A percentile compares a stretch with the other conserved stretches of the same genome.
Evolutionary conservation across 2,888 invertebrate species (phyloP).

Genomic region (Amaurobius ferox): DNA sequence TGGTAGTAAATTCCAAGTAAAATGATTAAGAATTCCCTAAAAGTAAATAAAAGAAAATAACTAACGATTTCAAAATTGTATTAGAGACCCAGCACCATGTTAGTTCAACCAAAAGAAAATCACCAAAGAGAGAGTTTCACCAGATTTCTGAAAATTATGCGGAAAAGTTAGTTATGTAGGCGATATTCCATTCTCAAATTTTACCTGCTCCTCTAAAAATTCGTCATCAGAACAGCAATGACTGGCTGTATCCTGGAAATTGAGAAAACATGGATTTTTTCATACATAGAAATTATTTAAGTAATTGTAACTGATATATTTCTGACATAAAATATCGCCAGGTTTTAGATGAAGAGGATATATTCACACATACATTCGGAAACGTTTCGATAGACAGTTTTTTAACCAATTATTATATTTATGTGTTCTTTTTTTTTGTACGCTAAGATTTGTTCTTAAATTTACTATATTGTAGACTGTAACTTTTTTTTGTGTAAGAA

Average conservation of each 20-base stretch:
- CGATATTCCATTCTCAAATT: neutral
- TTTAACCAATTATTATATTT: too few relatives aligned
- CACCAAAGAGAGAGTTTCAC: neutral
- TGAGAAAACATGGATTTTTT: neutral
- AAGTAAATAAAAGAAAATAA: neutral
- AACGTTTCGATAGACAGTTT: too few relatives aligned
- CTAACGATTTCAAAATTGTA: neutral
- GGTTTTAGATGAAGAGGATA: too few relatives aligned
- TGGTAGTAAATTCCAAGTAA: too few relatives aligned
- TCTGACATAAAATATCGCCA: too few relatives aligned
- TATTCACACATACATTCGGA: too few relatives aligned
- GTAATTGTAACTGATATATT: too few relatives aligned
- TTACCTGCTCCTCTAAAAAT: conserved; percentile 58
- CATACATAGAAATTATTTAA: too few relatives aligned
- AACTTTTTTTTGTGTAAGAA: too few relatives aligned
- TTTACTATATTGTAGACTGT: too few relatives aligned
- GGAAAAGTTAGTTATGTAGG: conserved; percentile 19
- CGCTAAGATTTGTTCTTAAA: too few relatives aligned
- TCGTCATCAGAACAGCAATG: conserved; percentile 19
- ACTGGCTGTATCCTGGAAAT: conserved; percentile 51
- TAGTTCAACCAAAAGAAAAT: conserved; percentile 11
- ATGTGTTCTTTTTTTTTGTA: too few relatives aligned
- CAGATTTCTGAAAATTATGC: neutral
- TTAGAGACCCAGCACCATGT: conserved; percentile 35
- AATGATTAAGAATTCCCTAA: neutral